A percentile compares a stretch with the other conserved stretches of the same genome.
Conservation (phyloP, 2,797 vertebrate genomes). For the Melanotaenia nigrans region DNA sequence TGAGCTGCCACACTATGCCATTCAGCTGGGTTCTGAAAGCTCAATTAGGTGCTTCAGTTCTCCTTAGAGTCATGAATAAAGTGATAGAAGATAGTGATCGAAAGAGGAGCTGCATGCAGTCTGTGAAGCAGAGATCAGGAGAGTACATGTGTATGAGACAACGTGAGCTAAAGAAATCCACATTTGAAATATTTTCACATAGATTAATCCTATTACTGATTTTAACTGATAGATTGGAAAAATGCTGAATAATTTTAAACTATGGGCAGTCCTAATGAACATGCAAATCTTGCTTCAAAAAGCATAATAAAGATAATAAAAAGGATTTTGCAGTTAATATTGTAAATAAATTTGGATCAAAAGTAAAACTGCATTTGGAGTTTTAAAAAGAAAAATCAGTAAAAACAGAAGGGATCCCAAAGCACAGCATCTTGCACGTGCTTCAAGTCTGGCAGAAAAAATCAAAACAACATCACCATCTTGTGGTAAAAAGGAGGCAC, state of each 20-base stretch:
- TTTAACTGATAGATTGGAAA: neutral
- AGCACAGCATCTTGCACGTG: neutral
- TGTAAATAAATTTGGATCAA: too few relatives aligned
- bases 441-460: neutral
- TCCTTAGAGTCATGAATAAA: slow-evolving; percentile 5
- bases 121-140: neutral
- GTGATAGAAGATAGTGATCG: neutral
- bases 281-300: too few relatives aligned
- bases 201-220: too few relatives aligned
- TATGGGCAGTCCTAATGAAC: neutral
- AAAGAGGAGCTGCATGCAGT: slow-evolving; percentile 2
- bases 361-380: too few relatives aligned
- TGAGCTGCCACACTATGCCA: slow-evolving; percentile 5
- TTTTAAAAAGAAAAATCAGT: neutral
- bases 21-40: slow-evolving; percentile 27
- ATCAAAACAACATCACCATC: slow-evolving; percentile 28
- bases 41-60: slow-evolving; percentile 25
- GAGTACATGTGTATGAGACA: neutral
- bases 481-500: slow-evolving; percentile 25
- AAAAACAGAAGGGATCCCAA: neutral
- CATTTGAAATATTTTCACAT: neutral
- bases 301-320: too few relatives aligned
- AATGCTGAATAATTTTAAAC: neutral
- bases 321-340: too few relatives aligned
- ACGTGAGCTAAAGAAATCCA: neutral